Evolutionary conservation across 30 jellyfish, hydroid and myxozoan genomes (phyloP).

Genomic region (Cassiopea andromeda): DNA sequence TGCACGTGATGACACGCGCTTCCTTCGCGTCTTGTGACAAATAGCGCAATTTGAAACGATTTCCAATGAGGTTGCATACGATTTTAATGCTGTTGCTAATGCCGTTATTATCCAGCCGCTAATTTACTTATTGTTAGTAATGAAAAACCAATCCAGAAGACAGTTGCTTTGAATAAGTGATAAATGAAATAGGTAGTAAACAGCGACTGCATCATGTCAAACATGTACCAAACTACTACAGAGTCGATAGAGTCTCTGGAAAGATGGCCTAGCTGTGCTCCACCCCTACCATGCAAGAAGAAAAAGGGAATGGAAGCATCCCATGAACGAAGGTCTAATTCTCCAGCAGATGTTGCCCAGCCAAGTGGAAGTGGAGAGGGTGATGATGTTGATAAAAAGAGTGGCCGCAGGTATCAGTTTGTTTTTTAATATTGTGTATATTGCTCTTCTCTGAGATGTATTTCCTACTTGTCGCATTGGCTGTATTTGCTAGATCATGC

Average conservation of each 20-base stretch:
- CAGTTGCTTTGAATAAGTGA: background rate
- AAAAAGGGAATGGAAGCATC: conserved; percentile 48
- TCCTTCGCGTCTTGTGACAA: background rate
- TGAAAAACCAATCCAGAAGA: background rate
- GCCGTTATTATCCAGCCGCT: background rate
- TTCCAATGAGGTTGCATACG: background rate
- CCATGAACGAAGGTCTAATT: background rate
- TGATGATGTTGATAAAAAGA: background rate
- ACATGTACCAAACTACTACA: conserved; percentile 75
- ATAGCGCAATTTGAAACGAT: background rate
- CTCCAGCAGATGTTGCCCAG: conserved; percentile 42
- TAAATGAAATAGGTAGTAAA: background rate
- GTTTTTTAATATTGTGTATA: background rate
- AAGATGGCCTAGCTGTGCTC: conserved; percentile 77
- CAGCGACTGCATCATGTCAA: conserved; percentile 44
- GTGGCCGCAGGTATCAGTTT: background rate
- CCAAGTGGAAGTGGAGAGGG: conserved; percentile 11
- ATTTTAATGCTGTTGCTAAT: background rate
- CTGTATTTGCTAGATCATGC: too few species aligned
- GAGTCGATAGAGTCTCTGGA: conserved; percentile 72
- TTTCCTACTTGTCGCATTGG: too few species aligned
- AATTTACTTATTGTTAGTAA: background rate
- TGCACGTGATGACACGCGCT: background rate
- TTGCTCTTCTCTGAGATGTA: background rate
- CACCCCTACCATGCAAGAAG: conserved; percentile 73